Evolutionary conservation across 2,888 invertebrate species (phyloP).

Genomic region (Ryuthela nishihirai): DNA sequence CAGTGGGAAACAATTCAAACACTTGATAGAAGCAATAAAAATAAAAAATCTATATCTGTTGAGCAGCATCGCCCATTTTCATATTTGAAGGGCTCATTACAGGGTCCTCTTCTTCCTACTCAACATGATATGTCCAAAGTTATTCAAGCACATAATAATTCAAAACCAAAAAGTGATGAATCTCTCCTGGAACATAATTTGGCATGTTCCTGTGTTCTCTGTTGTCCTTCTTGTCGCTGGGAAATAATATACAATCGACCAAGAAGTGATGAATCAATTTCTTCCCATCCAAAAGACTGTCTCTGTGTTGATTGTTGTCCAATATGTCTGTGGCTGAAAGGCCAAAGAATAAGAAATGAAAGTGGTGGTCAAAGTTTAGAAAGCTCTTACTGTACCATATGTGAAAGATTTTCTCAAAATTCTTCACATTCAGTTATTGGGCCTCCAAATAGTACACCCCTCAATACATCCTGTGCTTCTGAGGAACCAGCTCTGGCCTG

Average conservation of each 20-base stretch:
- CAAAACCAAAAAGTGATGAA: conserved; percentile 32
- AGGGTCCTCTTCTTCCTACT: conserved; percentile 7
- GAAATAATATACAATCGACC: not conserved
- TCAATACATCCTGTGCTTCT: no score
- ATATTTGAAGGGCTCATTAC: conserved; percentile 16
- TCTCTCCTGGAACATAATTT: conserved; percentile 10
- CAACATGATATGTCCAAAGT: conserved; percentile 4
- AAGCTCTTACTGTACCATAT: not conserved
- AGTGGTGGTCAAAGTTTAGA: not conserved
- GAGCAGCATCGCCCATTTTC: conserved; percentile 11
- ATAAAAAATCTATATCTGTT: not conserved
- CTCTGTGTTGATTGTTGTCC: conserved; percentile 16
- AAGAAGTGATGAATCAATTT: conserved; percentile 3
- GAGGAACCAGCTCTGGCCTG: not conserved
- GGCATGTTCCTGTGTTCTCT: conserved; percentile 22
- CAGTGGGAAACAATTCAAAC: conserved; percentile 18
- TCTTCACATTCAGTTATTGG: not conserved
- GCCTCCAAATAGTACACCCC: not conserved
- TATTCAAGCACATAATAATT: conserved; percentile 5
- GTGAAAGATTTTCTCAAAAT: not conserved
- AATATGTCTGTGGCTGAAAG: not conserved
- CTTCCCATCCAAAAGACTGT: not conserved
- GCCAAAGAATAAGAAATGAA: not conserved
- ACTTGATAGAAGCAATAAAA: conserved; percentile 8
- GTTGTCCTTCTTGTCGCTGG: conserved; percentile 8